These are phyloP conservation scores for Sebastes dallii DNA, from an alignment of 2,797 vertebrate species.

Conservation along the genomic window DNA sequence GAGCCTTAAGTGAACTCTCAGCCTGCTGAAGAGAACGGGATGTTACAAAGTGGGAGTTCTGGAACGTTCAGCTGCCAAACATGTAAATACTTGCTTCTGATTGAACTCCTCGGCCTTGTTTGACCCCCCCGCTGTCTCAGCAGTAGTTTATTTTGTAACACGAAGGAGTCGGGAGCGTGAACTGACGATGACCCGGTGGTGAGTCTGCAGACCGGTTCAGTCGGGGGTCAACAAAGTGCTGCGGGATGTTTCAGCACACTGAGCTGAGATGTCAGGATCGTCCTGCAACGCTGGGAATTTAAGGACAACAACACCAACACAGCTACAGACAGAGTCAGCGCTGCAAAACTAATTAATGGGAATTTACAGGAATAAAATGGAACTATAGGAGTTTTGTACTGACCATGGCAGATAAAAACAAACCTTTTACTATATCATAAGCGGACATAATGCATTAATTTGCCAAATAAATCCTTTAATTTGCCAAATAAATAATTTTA, in stretches of 20 bases:
- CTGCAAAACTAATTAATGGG: too few relatives aligned
- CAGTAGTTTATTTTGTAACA: neutral
- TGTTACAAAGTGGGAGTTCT: neutral
- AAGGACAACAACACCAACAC: neutral
- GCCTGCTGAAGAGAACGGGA: neutral
- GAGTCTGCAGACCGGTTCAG: conserved; percentile 17
- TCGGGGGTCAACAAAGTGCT: neutral
- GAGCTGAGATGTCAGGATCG: too few relatives aligned
- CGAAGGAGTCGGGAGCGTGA: neutral
- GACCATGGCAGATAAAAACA: too few relatives aligned
- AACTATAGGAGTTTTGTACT: too few relatives aligned
- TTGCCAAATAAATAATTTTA: too few relatives aligned
- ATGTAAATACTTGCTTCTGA: conserved; percentile 46
- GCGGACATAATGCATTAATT: too few relatives aligned
- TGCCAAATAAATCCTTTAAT: too few relatives aligned
- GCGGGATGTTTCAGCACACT: too few relatives aligned
- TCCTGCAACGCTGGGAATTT: neutral
- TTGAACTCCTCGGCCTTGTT: neutral
- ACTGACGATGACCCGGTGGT: neutral
- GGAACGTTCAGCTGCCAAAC: neutral
- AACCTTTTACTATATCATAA: too few relatives aligned
- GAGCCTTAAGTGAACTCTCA: too few relatives aligned
- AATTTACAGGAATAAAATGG: too few relatives aligned
- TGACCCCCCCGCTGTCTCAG: neutral
- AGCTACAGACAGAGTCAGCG: too few relatives aligned